A percentile compares a stretch with the other conserved stretches of the same genome.
These are phyloP conservation scores for Epirrita christyi DNA, from an alignment of 2,888 invertebrate genomes.

Conservation along the genomic window DNA sequence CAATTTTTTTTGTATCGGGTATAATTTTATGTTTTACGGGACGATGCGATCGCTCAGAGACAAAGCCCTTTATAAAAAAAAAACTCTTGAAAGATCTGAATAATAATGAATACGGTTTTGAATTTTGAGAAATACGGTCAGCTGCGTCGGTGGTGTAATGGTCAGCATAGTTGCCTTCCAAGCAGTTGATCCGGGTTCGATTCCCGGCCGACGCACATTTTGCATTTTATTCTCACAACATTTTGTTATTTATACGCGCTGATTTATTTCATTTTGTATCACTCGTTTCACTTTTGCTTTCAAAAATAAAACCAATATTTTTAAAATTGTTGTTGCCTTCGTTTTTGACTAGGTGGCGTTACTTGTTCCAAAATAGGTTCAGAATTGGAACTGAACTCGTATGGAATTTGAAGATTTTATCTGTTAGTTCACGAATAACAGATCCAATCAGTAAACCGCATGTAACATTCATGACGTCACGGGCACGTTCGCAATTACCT, in stretches of 20 bases:
- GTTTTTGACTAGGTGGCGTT: neutral
- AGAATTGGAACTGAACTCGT: neutral
- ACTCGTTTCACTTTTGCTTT: neutral
- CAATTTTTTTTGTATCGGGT: too few relatives aligned
- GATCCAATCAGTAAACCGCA: slow-evolving; percentile 15
- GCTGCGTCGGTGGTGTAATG: slow-evolving; percentile 83
- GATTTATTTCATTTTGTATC: neutral
- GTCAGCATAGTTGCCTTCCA: slow-evolving; percentile 85
- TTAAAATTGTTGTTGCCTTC: neutral
- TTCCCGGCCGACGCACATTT: slow-evolving; percentile 80
- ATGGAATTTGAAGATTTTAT: neutral
- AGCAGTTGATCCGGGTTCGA: slow-evolving; percentile 85
- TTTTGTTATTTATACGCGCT: neutral
- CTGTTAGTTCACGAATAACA: slow-evolving; percentile 6
- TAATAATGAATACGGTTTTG: neutral
- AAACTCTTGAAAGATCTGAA: too few relatives aligned
- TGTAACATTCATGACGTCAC: slow-evolving; percentile 28
- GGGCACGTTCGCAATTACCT: slow-evolving; percentile 60
- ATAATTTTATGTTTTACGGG: too few relatives aligned
- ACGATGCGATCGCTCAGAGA: too few relatives aligned
- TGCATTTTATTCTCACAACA: neutral
- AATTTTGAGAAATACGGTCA: slow-evolving; percentile 3
- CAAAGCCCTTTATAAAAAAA: too few relatives aligned
- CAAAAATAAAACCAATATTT: neutral
- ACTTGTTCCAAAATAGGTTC: neutral